phyloP scores from a whole-genome alignment of 2,113 vertebrate species.

The Coturnix japonica region DNA sequence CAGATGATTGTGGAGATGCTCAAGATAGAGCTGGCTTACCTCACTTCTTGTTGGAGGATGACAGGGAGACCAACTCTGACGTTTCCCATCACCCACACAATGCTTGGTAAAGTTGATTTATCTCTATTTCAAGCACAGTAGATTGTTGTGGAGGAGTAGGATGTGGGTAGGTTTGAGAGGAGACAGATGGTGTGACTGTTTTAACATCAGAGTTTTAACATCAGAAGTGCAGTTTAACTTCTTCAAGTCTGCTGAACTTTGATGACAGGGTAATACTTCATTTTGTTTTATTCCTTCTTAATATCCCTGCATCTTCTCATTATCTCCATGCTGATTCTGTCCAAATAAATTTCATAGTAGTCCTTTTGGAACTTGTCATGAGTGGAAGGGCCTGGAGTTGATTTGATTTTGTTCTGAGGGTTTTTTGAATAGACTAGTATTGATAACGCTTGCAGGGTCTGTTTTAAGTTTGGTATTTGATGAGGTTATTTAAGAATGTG shows the following conservation, averaged over 20 bases:
- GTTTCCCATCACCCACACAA: conserved; percentile 93
- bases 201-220: not conserved
- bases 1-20: conserved; percentile 99
- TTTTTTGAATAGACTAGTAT: not conserved
- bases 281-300: not conserved
- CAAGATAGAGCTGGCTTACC: conserved; percentile 91
- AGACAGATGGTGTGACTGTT: not conserved
- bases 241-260: not conserved
- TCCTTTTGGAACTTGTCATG: not conserved
- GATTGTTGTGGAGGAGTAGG: not conserved
- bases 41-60: conserved; percentile 97
- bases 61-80: conserved; percentile 93
- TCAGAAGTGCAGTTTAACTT: not conserved
- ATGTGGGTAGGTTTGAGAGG: not conserved
- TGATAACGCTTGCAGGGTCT: not conserved
- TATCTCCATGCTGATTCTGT: not conserved
- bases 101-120: conserved; percentile 84
- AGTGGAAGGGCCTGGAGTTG: fast-evolving
- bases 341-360: not conserved
- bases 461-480: not conserved
- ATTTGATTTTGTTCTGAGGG: not conserved
- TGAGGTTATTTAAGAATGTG: not conserved
- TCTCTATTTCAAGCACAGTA: not conserved
- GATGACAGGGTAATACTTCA: not conserved
- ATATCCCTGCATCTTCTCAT: not conserved